Evolutionary conservation across 2,113 vertebrate genomes (phyloP).

Genomic region (Tachuris rubrigastra): DNA sequence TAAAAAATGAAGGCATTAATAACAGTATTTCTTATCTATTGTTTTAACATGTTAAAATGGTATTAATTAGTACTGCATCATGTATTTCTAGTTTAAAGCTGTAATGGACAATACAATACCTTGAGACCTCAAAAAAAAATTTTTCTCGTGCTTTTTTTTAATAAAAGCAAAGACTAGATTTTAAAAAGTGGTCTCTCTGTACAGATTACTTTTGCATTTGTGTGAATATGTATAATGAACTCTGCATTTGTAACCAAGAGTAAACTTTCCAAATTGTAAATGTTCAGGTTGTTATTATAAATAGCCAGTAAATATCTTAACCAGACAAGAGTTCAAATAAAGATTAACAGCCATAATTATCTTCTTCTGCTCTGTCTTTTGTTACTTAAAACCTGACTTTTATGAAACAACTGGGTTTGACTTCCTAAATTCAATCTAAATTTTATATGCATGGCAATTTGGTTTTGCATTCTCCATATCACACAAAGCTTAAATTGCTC

Average conservation of each 20-base stretch:
- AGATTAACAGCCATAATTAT: neutral
- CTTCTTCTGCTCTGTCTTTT: neutral
- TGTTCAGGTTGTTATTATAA: constrained; percentile 56
- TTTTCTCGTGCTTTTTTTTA: constrained; percentile 41
- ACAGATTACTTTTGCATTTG: constrained; percentile 20
- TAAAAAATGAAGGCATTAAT: constrained; percentile 63
- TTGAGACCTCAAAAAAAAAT: neutral
- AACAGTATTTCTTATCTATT: constrained; percentile 51
- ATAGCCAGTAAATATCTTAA: constrained; percentile 36
- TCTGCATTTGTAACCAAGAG: constrained; percentile 45
- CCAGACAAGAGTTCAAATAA: constrained; percentile 58
- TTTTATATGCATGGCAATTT: neutral
- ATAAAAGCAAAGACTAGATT: constrained; percentile 6
- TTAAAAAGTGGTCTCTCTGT: constrained; percentile 32
- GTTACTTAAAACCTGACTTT: neutral
- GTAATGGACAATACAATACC: constrained; percentile 6
- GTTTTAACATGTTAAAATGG: constrained; percentile 46
- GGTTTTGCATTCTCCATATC: neutral
- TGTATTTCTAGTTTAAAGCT: constrained; percentile 63
- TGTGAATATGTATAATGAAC: constrained; percentile 66
- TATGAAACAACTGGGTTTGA: neutral
- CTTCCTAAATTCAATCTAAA: neutral
- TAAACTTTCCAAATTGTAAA: constrained; percentile 50
- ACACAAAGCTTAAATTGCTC: neutral
- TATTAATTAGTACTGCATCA: constrained; percentile 51